Base-by-base conservation (phyloP, 2,797 vertebrate species). In the Chrysocyon brachyurus region DNA sequence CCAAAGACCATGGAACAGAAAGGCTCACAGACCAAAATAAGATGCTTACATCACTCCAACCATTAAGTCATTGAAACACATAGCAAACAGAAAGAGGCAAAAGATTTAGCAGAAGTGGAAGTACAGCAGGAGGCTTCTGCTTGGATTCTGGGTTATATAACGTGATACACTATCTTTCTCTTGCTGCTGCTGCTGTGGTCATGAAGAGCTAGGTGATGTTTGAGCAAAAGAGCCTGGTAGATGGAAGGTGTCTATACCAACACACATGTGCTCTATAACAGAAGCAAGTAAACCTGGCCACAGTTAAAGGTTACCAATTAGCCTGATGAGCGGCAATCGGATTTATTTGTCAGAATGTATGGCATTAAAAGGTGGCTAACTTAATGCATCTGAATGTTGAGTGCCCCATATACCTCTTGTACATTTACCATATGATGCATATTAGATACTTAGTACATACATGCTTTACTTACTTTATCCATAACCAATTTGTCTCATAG, bases 31-130 rank as follows among this genome's bases (percentile, higher is more conserved):
- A 89, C 63, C 33, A 94, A 94, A 97, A 92, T 94, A 95, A 87
- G 75, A 93, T 28, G 36, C 40, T 72, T 88, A 59, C 95, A 78
- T 96, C 12, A 75, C 52, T 88, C 70, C 31, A 52, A 91, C 96
- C 90, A 93, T 94, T 94, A 95, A 95, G 64, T 94, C n/a, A 70
- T 79, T 88, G 97, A 95, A 86, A 92, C 7, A 36, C 40, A 90
- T 12, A 85, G 61, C 81, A 84, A 94, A 68, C 85, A 90, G 81
- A 97, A 84, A 95, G 79, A 82, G 70, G 24, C 22, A 63, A 86
- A 52, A 78, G n/a, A 85, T 87, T 6, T n/a, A 70, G 33, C 14
- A 94, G 68, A 94, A 57, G 12, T 15, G 4, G 46, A 59, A 90
- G 26, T 46, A 79, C 8, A 90, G 21, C 49, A 88, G 24, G n/a